Percentiles rank a stretch among this genome's conserved stretches.
Evolutionary conservation across 2,888 invertebrate species (phyloP).

Genomic region (Diarsia mendica): DNA sequence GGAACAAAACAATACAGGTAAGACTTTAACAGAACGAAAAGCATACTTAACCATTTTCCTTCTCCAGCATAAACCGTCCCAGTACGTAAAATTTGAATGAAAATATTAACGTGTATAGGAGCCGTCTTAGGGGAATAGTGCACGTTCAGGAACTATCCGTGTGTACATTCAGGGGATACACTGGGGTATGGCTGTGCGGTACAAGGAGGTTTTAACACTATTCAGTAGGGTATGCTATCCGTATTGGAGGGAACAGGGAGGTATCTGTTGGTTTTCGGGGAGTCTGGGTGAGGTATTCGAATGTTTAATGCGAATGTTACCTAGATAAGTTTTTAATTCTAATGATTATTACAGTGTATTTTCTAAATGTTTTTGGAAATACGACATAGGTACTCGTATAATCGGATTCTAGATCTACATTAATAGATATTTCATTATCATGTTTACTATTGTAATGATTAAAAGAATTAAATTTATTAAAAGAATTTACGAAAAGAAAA

Average conservation of each 20-base stretch:
- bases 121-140: slow-evolving; percentile 22
- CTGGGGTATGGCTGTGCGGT: slow-evolving; percentile 20
- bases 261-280: background rate
- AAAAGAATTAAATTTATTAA: too few relatives aligned
- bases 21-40: slow-evolving; percentile 5
- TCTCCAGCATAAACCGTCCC: background rate
- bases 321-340: background rate
- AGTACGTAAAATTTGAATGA: slow-evolving; percentile 50
- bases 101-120: slow-evolving; percentile 39
- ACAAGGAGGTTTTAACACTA: slow-evolving; percentile 3
- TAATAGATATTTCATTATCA: too few relatives aligned
- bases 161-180: slow-evolving; percentile 18
- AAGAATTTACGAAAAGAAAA: too few relatives aligned
- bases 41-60: background rate
- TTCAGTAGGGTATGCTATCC: background rate
- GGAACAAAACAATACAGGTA: too few relatives aligned
- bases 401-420: too few relatives aligned
- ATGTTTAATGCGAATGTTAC: background rate
- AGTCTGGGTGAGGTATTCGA: too few relatives aligned
- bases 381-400: too few relatives aligned
- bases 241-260: too few relatives aligned
- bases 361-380: too few relatives aligned
- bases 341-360: too few relatives aligned
- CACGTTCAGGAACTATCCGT: slow-evolving; percentile 28
- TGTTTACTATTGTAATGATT: too few relatives aligned